Percentiles rank a stretch among this genome's conserved stretches.
Conservation (phyloP, 2,113 vertebrate genomes). For the Azemiops feae region DNA sequence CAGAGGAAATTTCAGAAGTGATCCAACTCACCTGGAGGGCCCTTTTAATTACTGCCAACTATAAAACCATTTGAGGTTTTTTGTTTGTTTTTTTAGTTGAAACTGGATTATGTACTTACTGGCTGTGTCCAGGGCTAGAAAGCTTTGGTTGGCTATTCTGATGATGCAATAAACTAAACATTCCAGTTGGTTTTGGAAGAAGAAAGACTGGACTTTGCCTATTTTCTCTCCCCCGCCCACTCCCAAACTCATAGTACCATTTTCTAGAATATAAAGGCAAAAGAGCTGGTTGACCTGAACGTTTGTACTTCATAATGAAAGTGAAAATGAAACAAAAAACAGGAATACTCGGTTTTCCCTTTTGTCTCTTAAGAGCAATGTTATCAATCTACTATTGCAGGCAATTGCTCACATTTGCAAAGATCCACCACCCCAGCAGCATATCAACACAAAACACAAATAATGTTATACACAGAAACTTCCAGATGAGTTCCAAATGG, state of each 20-base stretch:
- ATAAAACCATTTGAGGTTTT: background rate
- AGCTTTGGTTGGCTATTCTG: slow-evolving; percentile 38
- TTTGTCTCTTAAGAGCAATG: background rate
- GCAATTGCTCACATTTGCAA: background rate
- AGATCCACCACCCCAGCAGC: slow-evolving; percentile 53
- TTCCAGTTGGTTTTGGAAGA: background rate
- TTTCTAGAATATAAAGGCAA: background rate
- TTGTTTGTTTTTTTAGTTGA: slow-evolving; percentile 30
- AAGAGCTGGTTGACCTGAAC: slow-evolving; percentile 20
- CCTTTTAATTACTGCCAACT: slow-evolving; percentile 3
- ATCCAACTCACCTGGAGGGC: background rate
- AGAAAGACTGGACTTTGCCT: slow-evolving; percentile 16
- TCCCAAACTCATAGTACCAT: background rate
- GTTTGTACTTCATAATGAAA: background rate
- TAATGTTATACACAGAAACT: slow-evolving; percentile 47
- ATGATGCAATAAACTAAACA: slow-evolving; percentile 49
- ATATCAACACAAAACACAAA: slow-evolving; percentile 55
- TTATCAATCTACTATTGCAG: background rate
- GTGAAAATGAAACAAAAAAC: background rate
- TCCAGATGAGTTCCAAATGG: slow-evolving; percentile 58
- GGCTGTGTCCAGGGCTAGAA: slow-evolving; percentile 29
- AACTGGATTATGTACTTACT: slow-evolving; percentile 14
- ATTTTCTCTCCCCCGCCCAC: background rate
- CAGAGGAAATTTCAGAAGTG: slow-evolving; percentile 41
- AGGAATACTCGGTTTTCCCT: background rate